These are phyloP conservation scores for Loriculus beryllinus DNA, from an alignment of 2,797 vertebrate genomes.

Conservation along the genomic window DNA sequence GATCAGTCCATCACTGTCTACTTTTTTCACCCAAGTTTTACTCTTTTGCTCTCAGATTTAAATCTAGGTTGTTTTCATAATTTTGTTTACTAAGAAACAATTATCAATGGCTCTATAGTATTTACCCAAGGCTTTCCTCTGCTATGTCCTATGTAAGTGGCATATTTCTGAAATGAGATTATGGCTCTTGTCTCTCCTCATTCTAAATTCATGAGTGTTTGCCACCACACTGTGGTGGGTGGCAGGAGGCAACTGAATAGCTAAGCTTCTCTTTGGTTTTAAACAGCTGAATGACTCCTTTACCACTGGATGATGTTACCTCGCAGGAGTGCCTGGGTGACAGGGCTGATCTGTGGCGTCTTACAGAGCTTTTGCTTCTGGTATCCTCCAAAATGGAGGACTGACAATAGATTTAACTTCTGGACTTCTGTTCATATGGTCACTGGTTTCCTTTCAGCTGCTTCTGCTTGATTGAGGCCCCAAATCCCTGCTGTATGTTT, in stretches of 20 bases:
- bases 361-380: slow-evolving; percentile 3
- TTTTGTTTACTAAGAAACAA: background rate
- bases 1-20: background rate
- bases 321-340: background rate
- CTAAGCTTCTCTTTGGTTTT: background rate
- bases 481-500: slow-evolving; percentile 52
- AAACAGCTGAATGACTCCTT: background rate
- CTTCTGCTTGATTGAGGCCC: slow-evolving; percentile 30
- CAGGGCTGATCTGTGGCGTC: background rate
- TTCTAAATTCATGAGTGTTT: background rate
- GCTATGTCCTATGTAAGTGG: background rate
- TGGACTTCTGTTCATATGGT: slow-evolving; percentile 48
- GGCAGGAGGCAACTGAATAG: background rate
- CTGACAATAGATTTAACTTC: slow-evolving; percentile 31
- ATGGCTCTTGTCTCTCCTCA: background rate
- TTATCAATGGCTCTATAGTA: background rate
- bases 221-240: background rate
- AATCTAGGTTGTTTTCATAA: background rate
- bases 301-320: background rate
- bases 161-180: background rate
- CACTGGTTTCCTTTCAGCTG: slow-evolving; percentile 59
- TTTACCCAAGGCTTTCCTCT: background rate
- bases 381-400: background rate
- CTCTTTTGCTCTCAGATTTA: background rate
- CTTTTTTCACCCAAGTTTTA: background rate